Conservation (phyloP, 1,140 invertebrate genomes). For the Ceratoteleas bidentatus region DNA sequence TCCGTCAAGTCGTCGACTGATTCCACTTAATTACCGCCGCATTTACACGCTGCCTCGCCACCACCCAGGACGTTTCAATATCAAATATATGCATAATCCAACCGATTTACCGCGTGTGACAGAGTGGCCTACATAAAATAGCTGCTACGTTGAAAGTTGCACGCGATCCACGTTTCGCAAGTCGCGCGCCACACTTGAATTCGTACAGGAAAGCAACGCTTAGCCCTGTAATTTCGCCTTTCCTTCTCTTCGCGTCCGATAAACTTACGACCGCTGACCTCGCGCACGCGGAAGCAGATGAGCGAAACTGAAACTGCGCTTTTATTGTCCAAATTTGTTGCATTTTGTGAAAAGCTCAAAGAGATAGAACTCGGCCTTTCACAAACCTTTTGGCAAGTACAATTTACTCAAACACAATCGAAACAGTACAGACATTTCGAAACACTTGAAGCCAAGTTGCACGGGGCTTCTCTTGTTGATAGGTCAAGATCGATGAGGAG, state of each 20-base stretch:
- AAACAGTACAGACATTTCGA: not conserved
- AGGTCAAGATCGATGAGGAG: slow-evolving; percentile 3
- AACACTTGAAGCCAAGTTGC: too few species aligned
- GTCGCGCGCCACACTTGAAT: slow-evolving; percentile 41
- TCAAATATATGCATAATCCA: slow-evolving; percentile 35
- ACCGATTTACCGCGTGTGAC: slow-evolving; percentile 28
- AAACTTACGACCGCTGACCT: slow-evolving; percentile 3
- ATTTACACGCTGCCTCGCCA: slow-evolving; percentile 10
- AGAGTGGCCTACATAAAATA: slow-evolving; percentile 65
- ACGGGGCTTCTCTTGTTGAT: too few species aligned
- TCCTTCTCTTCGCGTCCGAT: slow-evolving; percentile 51
- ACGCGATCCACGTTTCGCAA: slow-evolving; percentile 50
- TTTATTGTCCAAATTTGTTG: not conserved
- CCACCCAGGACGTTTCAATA: slow-evolving; percentile 22
- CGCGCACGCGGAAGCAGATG: not conserved
- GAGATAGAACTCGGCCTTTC: slow-evolving; percentile 13
- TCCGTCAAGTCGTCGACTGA: not conserved
- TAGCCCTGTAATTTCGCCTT: slow-evolving; percentile 53
- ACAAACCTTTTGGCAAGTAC: slow-evolving; percentile 56
- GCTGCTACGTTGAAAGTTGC: slow-evolving; percentile 56
- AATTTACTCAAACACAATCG: slow-evolving; percentile 31
- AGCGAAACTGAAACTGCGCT: too few species aligned
- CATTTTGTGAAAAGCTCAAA: slow-evolving; percentile 35
- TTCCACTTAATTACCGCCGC: slow-evolving; percentile 10
- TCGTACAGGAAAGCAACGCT: slow-evolving; percentile 44